phyloP scores from a whole-genome alignment of 2,797 vertebrate species.

The Taenioides sp. region DNA sequence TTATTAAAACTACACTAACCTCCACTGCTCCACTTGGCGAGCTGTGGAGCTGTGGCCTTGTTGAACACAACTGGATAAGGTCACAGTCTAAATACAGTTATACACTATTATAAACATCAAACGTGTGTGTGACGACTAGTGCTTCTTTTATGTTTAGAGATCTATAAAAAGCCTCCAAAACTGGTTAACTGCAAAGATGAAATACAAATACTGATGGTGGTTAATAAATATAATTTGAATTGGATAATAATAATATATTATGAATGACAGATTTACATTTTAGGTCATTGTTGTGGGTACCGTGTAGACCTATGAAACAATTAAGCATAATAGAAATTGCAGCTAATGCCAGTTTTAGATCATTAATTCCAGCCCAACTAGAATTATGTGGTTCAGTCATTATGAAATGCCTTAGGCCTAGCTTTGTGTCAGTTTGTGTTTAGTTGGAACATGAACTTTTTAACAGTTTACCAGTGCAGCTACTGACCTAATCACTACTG shows the following conservation, averaged over 20 bases:
- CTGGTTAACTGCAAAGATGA: neutral
- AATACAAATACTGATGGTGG: neutral
- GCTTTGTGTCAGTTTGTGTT: constrained; percentile 25
- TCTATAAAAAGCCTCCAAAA: neutral
- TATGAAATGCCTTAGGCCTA: no score
- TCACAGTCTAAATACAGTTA: neutral
- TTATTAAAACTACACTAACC: constrained; percentile 33
- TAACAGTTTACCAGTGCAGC: neutral
- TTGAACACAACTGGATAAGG: neutral
- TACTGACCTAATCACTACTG: constrained; percentile 5
- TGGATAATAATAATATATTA: neutral
- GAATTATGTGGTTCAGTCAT: neutral
- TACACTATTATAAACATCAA: neutral
- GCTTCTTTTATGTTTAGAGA: no score
- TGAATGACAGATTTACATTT: neutral
- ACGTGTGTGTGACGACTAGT: neutral
- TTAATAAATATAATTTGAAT: neutral
- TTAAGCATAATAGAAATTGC: no score
- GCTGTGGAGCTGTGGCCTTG: constrained; percentile 7
- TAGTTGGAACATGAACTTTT: constrained; percentile 35
- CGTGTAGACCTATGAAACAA: no score
- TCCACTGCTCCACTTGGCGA: neutral
- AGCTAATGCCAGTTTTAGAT: neutral
- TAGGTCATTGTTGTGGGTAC: neutral
- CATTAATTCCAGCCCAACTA: no score